These are phyloP conservation scores for Siphlonurus alternatus DNA, from an alignment of 2,888 invertebrate genomes.

Conservation along the genomic window DNA sequence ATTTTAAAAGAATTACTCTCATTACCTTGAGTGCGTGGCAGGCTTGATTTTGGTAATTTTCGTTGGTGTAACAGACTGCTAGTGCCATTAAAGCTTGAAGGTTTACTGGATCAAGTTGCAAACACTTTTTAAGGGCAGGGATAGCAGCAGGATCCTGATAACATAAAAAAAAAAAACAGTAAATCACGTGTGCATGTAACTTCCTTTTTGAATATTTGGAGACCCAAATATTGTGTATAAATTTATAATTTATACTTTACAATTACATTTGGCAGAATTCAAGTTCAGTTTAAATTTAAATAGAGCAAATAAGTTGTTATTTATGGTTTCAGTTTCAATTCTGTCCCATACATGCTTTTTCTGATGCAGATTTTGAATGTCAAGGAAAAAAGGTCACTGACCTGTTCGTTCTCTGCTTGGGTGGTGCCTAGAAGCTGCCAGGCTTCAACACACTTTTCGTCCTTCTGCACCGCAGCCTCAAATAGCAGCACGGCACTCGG, in stretches of 20 bases:
- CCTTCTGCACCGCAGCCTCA: constrained; percentile 82
- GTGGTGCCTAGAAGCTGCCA: constrained; percentile 82
- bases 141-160: constrained; percentile 74
- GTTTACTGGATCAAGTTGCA: constrained; percentile 63
- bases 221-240: too few species aligned
- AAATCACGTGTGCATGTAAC: too few species aligned
- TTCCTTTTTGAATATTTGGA: too few species aligned
- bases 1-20: too few species aligned
- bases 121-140: constrained; percentile 71
- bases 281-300: too few species aligned
- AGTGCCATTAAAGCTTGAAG: constrained; percentile 72
- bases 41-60: constrained; percentile 81
- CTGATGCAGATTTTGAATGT: too few species aligned
- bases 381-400: too few species aligned
- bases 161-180: constrained; percentile 5
- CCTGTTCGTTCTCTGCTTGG: constrained; percentile 95
- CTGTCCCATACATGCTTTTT: too few species aligned
- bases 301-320: too few species aligned
- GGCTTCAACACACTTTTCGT: constrained; percentile 58
- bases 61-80: constrained; percentile 92
- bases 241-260: too few species aligned
- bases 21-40: constrained; percentile 51
- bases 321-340: too few species aligned
- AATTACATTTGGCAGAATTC: background rate
- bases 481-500: constrained; percentile 92